These are phyloP conservation scores for Girardinichthys multiradiatus DNA, from an alignment of 2,113 vertebrate genomes.

Conservation along the genomic window DNA sequence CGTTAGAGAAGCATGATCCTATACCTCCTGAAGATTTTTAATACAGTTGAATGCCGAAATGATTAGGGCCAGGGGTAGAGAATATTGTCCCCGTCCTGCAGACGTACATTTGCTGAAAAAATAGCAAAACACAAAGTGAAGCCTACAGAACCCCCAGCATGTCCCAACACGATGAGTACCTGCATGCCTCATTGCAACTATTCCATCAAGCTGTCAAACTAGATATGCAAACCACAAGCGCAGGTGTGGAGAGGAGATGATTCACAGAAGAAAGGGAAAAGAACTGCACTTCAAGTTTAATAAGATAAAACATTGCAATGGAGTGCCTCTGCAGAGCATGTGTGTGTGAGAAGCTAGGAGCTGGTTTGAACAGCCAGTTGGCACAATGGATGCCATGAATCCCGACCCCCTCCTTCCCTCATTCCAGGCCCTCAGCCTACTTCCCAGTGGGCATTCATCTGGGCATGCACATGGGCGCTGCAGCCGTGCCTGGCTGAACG, in stretches of 20 bases:
- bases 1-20: neutral
- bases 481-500: constrained; percentile 66
- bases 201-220: constrained; percentile 59
- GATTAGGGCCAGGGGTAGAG: neutral
- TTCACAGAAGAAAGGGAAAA: constrained; percentile 8
- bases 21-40: too few relatives aligned
- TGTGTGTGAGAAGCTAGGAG: constrained; percentile 55
- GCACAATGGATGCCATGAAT: constrained; percentile 73
- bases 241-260: constrained; percentile 45
- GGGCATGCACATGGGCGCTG: constrained; percentile 77
- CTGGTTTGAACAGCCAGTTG: constrained; percentile 70
- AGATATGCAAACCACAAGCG: constrained; percentile 54
- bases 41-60: too few relatives aligned
- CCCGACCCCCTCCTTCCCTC: constrained; percentile 53
- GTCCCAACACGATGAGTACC: constrained; percentile 62
- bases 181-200: constrained; percentile 54
- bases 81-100: neutral
- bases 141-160: constrained; percentile 38
- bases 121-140: constrained; percentile 25
- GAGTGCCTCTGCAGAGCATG: constrained; percentile 31
- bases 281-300: constrained; percentile 28
- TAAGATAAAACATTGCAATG: constrained; percentile 24
- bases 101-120: constrained; percentile 38
- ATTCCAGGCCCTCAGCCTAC: constrained; percentile 62
- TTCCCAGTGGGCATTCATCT: constrained; percentile 79